Evolutionary conservation across 2,797 vertebrate genomes (phyloP).

Genomic region (Muscicapa comitata): DNA sequence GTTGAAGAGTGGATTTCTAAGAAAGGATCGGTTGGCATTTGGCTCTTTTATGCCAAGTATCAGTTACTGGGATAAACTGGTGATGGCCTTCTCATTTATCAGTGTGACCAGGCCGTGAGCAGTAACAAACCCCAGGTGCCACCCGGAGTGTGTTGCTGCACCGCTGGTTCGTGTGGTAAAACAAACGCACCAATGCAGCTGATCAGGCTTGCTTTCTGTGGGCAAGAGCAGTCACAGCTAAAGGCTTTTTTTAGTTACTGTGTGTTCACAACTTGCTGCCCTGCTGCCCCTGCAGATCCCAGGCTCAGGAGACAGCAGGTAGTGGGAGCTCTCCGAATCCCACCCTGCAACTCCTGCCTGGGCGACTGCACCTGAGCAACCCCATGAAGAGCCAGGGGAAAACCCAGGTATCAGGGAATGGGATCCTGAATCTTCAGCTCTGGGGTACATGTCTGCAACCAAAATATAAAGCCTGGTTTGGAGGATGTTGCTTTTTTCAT

Average conservation of each 20-base stretch:
- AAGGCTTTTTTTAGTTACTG: neutral
- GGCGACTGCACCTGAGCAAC: neutral
- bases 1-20: neutral
- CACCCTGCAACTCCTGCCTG: neutral
- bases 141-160: fast-evolving
- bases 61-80: neutral
- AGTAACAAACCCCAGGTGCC: neutral
- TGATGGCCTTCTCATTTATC: neutral
- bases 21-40: neutral
- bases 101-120: fast-evolving
- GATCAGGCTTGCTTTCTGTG: neutral
- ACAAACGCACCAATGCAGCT: fast-evolving
- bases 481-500: neutral
- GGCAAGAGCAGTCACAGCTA: neutral
- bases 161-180: fast-evolving
- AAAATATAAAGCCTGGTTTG: neutral
- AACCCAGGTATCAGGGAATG: neutral
- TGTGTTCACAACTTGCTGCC: neutral
- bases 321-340: neutral
- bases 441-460: neutral
- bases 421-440: neutral
- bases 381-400: neutral
- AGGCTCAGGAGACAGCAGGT: neutral
- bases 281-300: neutral
- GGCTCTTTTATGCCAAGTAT: neutral